Conservation (phyloP, 2,888 invertebrate genomes). For the Hymenopus coronatus region DNA sequence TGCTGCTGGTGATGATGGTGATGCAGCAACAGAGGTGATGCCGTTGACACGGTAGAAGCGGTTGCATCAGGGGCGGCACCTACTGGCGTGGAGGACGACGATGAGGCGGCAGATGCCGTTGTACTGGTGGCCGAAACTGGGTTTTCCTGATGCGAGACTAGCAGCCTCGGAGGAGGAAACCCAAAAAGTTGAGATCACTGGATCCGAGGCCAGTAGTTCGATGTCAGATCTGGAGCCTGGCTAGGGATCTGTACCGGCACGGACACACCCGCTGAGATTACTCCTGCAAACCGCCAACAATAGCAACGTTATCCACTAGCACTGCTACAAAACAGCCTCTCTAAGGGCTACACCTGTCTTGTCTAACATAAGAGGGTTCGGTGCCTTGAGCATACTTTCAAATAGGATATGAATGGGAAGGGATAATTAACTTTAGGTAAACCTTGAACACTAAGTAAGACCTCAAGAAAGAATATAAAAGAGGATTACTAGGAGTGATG, state of each 20-base stretch:
- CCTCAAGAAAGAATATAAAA: too few species aligned
- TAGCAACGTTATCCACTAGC: neutral
- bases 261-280: conserved; percentile 88
- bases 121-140: conserved; percentile 44
- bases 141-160: conserved; percentile 48
- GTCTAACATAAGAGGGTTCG: too few species aligned
- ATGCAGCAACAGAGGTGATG: conserved; percentile 21
- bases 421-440: too few species aligned
- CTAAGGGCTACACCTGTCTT: too few species aligned
- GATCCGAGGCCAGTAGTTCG: conserved; percentile 87
- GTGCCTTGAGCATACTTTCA: too few species aligned
- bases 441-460: too few species aligned
- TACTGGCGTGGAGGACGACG: conserved; percentile 44
- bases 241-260: conserved; percentile 91
- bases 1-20: neutral
- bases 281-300: conserved; percentile 60
- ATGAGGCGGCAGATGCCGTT: conserved; percentile 48
- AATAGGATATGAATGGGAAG: too few species aligned
- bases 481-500: too few species aligned
- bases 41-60: conserved; percentile 36
- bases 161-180: conserved; percentile 60
- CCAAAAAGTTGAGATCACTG: conserved; percentile 81
- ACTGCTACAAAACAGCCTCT: too few species aligned
- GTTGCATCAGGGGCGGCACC: conserved; percentile 46
- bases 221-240: conserved; percentile 72